A percentile compares a stretch with the other conserved stretches of the same genome.
These are phyloP conservation scores for Hylyphantes graminicola DNA, from an alignment of 1,140 invertebrate species.

Conservation along the genomic window DNA sequence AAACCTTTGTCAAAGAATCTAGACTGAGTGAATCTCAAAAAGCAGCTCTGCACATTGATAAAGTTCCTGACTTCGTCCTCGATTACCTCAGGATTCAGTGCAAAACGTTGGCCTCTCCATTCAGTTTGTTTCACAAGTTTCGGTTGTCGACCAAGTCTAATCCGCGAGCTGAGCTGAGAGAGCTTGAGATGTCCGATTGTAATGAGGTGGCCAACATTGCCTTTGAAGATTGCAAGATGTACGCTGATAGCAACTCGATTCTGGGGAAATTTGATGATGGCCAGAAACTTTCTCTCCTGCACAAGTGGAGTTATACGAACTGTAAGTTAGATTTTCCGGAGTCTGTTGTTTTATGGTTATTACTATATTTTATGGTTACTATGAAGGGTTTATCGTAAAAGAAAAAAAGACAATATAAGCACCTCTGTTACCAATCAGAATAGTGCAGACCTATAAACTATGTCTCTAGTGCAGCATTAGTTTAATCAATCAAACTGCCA, in stretches of 20 bases:
- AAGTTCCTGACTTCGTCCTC: conserved; percentile 39
- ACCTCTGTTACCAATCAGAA: too few relatives aligned
- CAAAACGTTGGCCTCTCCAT: conserved; percentile 53
- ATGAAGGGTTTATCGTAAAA: too few relatives aligned
- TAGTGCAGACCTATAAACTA: too few relatives aligned
- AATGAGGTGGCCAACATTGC: conserved; percentile 43
- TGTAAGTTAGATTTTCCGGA: conserved; percentile 12
- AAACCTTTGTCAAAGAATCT: conserved; percentile 66
- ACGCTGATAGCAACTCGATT: conserved; percentile 12
- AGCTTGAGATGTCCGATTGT: conserved; percentile 33
- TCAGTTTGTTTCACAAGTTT: conserved; percentile 59
- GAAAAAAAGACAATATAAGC: too few relatives aligned
- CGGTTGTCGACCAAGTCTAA: not conserved
- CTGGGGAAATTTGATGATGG: conserved; percentile 42
- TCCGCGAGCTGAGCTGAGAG: not conserved
- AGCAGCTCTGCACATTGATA: not conserved
- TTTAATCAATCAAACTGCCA: too few relatives aligned
- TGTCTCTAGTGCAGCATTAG: too few relatives aligned
- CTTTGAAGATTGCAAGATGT: conserved; percentile 39
- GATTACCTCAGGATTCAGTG: conserved; percentile 60
- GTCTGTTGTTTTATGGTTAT: too few relatives aligned
- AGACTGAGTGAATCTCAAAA: conserved; percentile 6
- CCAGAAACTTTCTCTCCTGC: conserved; percentile 42
- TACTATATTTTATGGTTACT: too few relatives aligned
- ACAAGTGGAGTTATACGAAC: conserved; percentile 50